Evolutionary conservation across 2,888 invertebrate species (phyloP), one percentile per base, ranked within the genome.

Genomic region (Lathronympha strigana): DNA sequence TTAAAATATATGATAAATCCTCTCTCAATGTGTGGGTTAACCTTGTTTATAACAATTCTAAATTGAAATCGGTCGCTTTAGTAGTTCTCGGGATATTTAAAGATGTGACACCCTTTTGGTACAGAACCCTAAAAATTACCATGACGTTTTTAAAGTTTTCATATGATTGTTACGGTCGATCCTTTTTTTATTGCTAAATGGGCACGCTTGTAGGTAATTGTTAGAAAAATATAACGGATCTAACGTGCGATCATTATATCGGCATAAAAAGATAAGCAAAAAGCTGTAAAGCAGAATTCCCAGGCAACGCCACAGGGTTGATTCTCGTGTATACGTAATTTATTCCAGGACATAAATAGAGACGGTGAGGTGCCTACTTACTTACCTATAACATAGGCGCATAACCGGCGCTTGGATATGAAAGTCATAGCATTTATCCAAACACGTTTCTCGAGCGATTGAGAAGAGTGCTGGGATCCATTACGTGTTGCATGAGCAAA

Each of bases 401-500:
- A 54, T 54, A 64, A 61, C 67, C 49, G 63, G 69, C 70, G 64
- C 68, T 75, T 73, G 79, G 78, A 84, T 84, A 86, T 87, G 87
- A 88, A 88, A 89, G 87, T 87, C 83, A 83, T 81, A 84, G 83
- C 80, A 80, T 88, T 87, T 87, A 87, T 83, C 79, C 83, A 87
- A 88, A 88, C 88, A 86, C 81, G 88, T 88, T 88, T 81, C 80
- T 78, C 82, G 81, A 80, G 80, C 84, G 84, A 86, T 87, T 84
- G 84, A 84, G 86, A 83, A 82, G 83, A 89, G 88, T 88, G 84
- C 82, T 83, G 78, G 75, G 79, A 81, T 87, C 84, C 87, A 90
- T 88, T 90, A 88, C 84, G 76, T 73, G 77, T 78, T 83, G 81
- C 79, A 78, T 80, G 81, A 81, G 80, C 83, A 85, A 87, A 85